A percentile compares a stretch with the other conserved stretches of the same genome.
Evolutionary conservation across 2,888 invertebrate species (phyloP).

Genomic region (Nesidiocoris tenuis): DNA sequence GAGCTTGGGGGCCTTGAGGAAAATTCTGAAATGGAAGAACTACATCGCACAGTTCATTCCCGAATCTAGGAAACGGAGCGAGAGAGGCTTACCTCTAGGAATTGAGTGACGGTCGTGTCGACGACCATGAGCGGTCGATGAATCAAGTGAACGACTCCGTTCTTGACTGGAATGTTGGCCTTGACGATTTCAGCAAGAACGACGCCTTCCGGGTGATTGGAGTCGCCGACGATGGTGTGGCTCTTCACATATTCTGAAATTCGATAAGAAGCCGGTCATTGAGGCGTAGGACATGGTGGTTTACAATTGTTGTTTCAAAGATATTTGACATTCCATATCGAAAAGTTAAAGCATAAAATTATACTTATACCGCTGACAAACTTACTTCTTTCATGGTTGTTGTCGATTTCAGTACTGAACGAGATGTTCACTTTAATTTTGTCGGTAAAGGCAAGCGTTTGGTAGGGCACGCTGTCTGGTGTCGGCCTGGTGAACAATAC

Average conservation of each 20-base stretch:
- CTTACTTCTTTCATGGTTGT: constrained; percentile 64
- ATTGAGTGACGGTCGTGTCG: constrained; percentile 81
- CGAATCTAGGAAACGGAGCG: no score
- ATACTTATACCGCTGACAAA: no score
- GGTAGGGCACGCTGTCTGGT: constrained; percentile 69
- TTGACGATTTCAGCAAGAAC: constrained; percentile 84
- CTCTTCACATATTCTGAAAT: constrained; percentile 80
- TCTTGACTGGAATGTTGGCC: constrained; percentile 87
- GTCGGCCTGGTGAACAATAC: constrained; percentile 85
- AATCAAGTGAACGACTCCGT: constrained; percentile 90
- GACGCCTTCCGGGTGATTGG: constrained; percentile 75
- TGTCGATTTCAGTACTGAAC: constrained; percentile 71
- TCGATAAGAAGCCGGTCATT: no score
- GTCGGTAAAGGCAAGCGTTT: constrained; percentile 79
- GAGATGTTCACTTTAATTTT: constrained; percentile 80
- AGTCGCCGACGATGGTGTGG: constrained; percentile 75
- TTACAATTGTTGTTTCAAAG: no score
- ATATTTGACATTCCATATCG: no score
- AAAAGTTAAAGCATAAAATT: no score
- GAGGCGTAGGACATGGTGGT: no score
- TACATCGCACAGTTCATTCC: no score
- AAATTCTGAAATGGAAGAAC: no score
- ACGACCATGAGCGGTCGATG: constrained; percentile 88
- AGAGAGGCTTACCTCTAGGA: constrained; percentile 83
- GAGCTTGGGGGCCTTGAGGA: no score